phyloP scores from a whole-genome alignment of 2,888 invertebrate genomes.

The Cactoblastis cactorum region DNA sequence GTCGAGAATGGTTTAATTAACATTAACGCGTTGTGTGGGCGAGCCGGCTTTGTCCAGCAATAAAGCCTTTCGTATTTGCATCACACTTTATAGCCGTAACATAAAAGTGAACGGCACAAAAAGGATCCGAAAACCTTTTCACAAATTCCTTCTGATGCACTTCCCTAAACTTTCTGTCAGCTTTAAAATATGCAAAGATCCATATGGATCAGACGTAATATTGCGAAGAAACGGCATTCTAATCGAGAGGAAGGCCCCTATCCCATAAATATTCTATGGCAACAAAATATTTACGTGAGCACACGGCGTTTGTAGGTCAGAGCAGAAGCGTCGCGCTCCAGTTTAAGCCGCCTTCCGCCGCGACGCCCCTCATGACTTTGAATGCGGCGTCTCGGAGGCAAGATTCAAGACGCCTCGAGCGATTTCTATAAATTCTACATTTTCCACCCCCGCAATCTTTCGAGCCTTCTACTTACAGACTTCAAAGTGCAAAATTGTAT shows the following conservation, averaged over 20 bases:
- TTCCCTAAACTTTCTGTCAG: conserved; percentile 25
- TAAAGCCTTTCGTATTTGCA: conserved; percentile 12
- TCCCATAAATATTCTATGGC: conserved; percentile 67
- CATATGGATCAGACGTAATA: conserved; percentile 52
- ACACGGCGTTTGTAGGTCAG: conserved; percentile 63
- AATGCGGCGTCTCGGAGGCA: conserved; percentile 38
- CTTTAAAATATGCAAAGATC: conserved; percentile 61
- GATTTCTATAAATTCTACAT: conserved; percentile 22
- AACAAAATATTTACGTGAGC: conserved; percentile 57
- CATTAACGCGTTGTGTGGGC: conserved; percentile 46
- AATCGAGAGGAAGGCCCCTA: conserved; percentile 56
- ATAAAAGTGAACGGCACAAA: conserved; percentile 10
- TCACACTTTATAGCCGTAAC: conserved; percentile 16
- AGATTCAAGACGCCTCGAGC: conserved; percentile 49
- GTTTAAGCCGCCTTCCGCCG: conserved; percentile 51
- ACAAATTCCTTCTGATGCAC: conserved; percentile 42
- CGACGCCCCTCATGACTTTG: conserved; percentile 39
- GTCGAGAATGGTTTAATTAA: conserved; percentile 45
- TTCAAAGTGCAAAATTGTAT: conserved; percentile 70
- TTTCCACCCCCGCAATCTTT: conserved; percentile 49
- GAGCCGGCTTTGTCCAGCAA: conserved; percentile 22
- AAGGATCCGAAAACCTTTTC: conserved; percentile 28
- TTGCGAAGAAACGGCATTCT: conserved; percentile 65
- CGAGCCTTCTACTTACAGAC: conserved; percentile 39
- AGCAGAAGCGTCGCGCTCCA: conserved; percentile 46